A percentile compares a stretch with the other conserved stretches of the same genome.
Evolutionary conservation across 2,888 invertebrate species (phyloP).

Genomic region (Xylocampa areola): DNA sequence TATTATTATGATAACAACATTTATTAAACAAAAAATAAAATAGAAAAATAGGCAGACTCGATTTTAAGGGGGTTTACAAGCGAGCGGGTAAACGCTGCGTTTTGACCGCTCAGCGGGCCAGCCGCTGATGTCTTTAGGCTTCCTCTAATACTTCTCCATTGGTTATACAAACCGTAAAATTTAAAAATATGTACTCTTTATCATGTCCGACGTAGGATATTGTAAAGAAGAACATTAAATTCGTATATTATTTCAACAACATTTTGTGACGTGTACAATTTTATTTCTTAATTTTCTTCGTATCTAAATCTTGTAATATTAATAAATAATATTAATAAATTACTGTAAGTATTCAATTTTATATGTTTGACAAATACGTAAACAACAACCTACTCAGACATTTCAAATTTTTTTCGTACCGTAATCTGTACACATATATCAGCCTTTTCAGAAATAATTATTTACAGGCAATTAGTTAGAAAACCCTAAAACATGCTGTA

Average conservation of each 20-base stretch:
- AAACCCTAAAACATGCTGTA: too few species aligned
- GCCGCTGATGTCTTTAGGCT: conserved; percentile 56
- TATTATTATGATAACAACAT: conserved; percentile 49
- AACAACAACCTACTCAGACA: too few species aligned
- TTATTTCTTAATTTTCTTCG: conserved; percentile 6
- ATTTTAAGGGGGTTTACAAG: conserved; percentile 63
- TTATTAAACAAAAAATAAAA: conserved; percentile 55
- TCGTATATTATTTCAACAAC: not conserved
- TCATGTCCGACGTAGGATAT: too few species aligned
- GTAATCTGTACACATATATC: too few species aligned
- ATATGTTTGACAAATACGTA: too few species aligned
- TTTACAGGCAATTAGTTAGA: too few species aligned
- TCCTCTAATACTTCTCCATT: conserved; percentile 16
- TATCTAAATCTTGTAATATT: conserved; percentile 1
- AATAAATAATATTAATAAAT: not conserved
- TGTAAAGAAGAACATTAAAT: too few species aligned
- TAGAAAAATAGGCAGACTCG: conserved; percentile 68
- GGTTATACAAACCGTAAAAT: not conserved
- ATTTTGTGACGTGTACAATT: not conserved
- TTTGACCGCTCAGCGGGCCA: conserved; percentile 59
- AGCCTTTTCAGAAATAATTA: too few species aligned
- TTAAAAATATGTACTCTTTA: not conserved
- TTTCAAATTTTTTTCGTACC: too few species aligned
- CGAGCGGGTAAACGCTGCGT: conserved; percentile 65
- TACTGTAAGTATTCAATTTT: too few species aligned